Evolutionary conservation across 2,797 vertebrate genomes (phyloP).

Genomic region (Octomys mimax): DNA sequence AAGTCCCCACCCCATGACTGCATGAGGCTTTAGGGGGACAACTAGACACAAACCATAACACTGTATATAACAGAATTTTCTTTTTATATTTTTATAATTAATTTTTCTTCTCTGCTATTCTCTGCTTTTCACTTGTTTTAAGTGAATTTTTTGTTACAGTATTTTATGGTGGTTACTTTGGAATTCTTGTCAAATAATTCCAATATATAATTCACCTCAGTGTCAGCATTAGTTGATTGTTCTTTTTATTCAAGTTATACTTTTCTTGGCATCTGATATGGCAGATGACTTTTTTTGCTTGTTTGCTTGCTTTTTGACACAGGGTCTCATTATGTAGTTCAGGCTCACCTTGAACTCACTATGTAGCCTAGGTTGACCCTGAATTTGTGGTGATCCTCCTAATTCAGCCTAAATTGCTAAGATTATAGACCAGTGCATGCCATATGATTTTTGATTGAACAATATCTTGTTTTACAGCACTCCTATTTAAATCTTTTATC

Average conservation of each 20-base stretch:
- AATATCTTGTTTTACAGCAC: not conserved
- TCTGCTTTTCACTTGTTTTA: not conserved
- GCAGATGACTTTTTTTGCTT: not conserved
- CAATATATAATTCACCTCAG: not conserved
- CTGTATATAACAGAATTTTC: not conserved
- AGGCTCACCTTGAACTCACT: not conserved
- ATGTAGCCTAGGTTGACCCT: not conserved
- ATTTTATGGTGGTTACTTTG: not conserved
- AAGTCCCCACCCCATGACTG: too few relatives aligned
- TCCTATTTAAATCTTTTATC: slow-evolving; percentile 35
- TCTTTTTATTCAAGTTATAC: not conserved
- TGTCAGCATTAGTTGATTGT: not conserved
- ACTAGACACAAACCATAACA: too few relatives aligned
- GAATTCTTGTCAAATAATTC: not conserved
- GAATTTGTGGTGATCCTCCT: not conserved
- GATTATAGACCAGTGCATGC: not conserved
- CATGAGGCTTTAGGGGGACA: too few relatives aligned
- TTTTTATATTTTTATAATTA: not conserved
- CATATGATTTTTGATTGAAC: not conserved
- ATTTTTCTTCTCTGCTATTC: not conserved
- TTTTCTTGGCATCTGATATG: not conserved
- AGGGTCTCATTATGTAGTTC: not conserved
- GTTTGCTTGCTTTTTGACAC: not conserved
- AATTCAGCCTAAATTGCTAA: not conserved
- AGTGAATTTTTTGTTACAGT: not conserved